Base-by-base conservation (phyloP, 1,140 invertebrate species). In the Drosophila nannoptera region DNA sequence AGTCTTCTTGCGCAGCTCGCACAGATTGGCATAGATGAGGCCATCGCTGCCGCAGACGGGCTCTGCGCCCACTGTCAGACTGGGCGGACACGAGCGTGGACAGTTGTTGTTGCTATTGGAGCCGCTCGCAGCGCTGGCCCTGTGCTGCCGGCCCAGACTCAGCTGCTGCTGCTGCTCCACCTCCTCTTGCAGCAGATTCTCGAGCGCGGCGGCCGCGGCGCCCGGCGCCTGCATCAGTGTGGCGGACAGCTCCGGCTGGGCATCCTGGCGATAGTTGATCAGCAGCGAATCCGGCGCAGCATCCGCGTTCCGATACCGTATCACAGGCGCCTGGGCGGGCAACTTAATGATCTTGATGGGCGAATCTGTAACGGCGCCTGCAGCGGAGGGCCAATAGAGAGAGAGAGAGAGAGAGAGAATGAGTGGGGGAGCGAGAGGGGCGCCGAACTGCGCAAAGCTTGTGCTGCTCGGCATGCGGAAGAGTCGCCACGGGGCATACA, bases 1-100 rank as follows among this genome's bases (percentile, higher is more conserved):
- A 64, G 96, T 97, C 90, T 96, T 95, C 90, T 96, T 96, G 89
- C 94, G 93, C 94, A 98, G 94, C 90, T 97, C 95, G 87, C 97
- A 99, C 32, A 95, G 92, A 65, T 95, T 97, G 14, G 94, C 93
- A 90, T 98, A 98, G 72, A 97, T 97, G 77, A 94, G 91, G 12
- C 94, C 94, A 81, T 98, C 96, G 53, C 93, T 94, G 55, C 95
- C 96, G 89, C 97, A 98, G 9, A 98, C 96, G 4, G 95, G 96
- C 52, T 96, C 95, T 0, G 94, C 93, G 40, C 92, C 92, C 22
- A 90, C 90, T 4, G 83, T 88, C 4, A 91, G 75, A 22, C 93
- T 92, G 46, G 94, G 92, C 0, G 94, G 94, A 88, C 95, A 96
- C 80, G 96, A 95, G 45, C 95, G 91, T 2, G 95, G 95, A 89